Evolutionary conservation across 2,888 invertebrate species (phyloP), one percentile per base, ranked within the genome.

Genomic region (Gasteruption jaculator): DNA sequence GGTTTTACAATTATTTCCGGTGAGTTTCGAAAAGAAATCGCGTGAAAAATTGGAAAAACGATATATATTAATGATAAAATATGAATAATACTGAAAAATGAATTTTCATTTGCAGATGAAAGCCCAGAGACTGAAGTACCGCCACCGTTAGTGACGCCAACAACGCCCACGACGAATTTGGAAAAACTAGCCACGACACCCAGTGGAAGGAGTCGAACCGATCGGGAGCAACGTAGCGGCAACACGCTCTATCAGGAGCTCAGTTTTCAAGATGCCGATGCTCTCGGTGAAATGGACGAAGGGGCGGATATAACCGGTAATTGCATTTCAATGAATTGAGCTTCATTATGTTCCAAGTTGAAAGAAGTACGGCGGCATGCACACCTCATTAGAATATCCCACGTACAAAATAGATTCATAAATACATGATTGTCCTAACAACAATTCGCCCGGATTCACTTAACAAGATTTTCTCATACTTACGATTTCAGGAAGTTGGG

Each of bases 191-290:
- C 63, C 18, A 60, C 68, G 30, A 74, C 75, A 54, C 64, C 68
- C 12, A 58, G 67, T 43, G 68, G 69, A 21, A 75, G 80, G 58
- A 75, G 85, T 38, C 85, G 86, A 64, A 87, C 87, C 22, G 85
- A 81, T 68, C 86, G 86, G 63, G 91, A 92, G 71, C 88, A 89
- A 68, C 80, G 92, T 54, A 89, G 89, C 66, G 91, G 83, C 11
- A 93, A 93, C 71, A 92, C 90, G 1, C 74, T 93, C 43, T 93
- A 93, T 70, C 92, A 93, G 74, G 95, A 95, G 72, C 79, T 95
- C 31, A 88, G 92, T 58, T 92, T 92, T 74, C 91, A 89, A 73
- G 94, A 94, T 71, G 77, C 81, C 11, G 86, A 87, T 69, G 85
- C 88, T 21, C 82, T 91, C 50, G 85, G 89, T 46, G 91, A 87